Evolutionary conservation across 2,113 vertebrate genomes (phyloP).

Genomic region (Pseudonaja textilis): DNA sequence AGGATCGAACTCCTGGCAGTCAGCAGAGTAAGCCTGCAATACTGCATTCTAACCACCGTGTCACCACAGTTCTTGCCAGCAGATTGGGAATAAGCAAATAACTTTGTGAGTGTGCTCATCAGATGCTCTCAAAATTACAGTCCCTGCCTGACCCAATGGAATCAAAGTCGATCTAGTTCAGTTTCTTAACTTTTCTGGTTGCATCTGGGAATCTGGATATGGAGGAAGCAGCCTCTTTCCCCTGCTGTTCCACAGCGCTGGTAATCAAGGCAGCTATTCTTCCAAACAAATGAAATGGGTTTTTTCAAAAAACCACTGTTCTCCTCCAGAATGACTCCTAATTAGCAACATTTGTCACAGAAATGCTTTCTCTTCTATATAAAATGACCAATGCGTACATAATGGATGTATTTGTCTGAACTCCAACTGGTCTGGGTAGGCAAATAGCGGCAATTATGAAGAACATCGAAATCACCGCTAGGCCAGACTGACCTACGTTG

Average conservation of each 20-base stretch:
- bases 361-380: not conserved
- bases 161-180: not conserved
- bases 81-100: not conserved
- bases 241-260: not conserved
- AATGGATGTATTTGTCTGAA: not conserved
- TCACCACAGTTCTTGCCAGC: not conserved
- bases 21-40: not conserved
- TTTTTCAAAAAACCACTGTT: not conserved
- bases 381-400: not conserved
- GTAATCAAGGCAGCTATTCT: not conserved
- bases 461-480: not conserved
- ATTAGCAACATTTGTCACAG: not conserved
- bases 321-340: not conserved
- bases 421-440: not conserved
- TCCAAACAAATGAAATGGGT: not conserved
- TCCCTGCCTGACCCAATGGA: not conserved
- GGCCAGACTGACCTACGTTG: slow-evolving; percentile 5
- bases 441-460: not conserved
- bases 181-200: not conserved
- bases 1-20: not conserved
- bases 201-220: not conserved
- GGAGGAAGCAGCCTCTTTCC: not conserved
- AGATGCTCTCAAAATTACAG: not conserved
- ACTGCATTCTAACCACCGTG: not conserved
- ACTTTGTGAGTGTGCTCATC: not conserved